These are phyloP conservation scores for Archegozetes longisetosus DNA, from an alignment of 1,140 invertebrate species.

Conservation along the genomic window DNA sequence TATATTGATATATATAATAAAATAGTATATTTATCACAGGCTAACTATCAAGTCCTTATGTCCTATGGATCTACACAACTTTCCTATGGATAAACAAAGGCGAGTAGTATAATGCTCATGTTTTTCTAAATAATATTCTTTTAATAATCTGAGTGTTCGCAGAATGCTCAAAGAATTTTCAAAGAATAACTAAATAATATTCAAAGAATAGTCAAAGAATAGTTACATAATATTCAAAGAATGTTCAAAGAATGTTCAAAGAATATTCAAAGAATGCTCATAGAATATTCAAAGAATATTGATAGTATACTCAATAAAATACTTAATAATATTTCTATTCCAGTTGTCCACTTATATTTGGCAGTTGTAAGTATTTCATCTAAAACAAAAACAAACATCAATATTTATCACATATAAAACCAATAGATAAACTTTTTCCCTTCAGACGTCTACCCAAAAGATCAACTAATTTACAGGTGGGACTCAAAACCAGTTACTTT, in stretches of 20 bases:
- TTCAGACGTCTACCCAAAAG: conserved; percentile 29
- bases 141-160: not conserved
- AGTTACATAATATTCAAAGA: too few species aligned
- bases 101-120: not conserved
- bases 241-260: too few species aligned
- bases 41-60: conserved; percentile 36
- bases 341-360: conserved; percentile 30
- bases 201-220: too few species aligned
- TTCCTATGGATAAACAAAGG: conserved; percentile 32
- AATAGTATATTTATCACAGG: conserved; percentile 25
- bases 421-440: not conserved
- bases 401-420: not conserved
- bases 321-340: not conserved
- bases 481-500: conserved; percentile 22
- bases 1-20: too few species aligned
- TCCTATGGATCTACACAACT: conserved; percentile 36
- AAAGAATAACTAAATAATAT: too few species aligned
- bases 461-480: conserved; percentile 31
- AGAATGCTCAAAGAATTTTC: too few species aligned
- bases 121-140: not conserved
- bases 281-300: too few species aligned
- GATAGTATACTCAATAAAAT: too few species aligned
- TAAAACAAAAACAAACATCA: not conserved
- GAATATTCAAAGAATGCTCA: too few species aligned
- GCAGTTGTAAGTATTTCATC: conserved; percentile 30